Percentiles rank a stretch among this genome's conserved stretches.
Evolutionary conservation across 2,888 invertebrate genomes (phyloP).

Genomic region (Heliconius ismenius): DNA sequence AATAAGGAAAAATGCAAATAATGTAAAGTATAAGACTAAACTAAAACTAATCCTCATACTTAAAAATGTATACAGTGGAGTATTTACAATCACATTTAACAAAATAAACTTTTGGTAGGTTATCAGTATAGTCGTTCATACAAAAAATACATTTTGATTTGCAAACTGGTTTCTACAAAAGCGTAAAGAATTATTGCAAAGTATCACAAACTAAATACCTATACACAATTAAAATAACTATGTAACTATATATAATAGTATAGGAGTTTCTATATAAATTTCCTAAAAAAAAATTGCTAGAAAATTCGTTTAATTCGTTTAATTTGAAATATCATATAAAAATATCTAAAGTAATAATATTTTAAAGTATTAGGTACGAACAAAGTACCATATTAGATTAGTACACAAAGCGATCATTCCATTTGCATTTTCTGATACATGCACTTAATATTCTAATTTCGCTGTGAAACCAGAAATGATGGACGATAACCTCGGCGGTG

Average conservation of each 20-base stretch:
- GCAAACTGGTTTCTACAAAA: conserved; percentile 18
- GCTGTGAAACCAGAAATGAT: conserved; percentile 39
- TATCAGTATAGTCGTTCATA: neutral
- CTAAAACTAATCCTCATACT: too few relatives aligned
- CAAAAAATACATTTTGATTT: neutral
- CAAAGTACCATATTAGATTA: conserved; percentile 9
- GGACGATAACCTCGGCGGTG: conserved; percentile 25
- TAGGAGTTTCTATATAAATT: neutral
- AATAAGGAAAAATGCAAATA: neutral
- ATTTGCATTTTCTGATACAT: conserved; percentile 27
- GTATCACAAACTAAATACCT: neutral
- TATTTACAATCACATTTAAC: neutral
- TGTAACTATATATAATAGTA: neutral
- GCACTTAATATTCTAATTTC: conserved; percentile 35
- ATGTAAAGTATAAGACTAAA: neutral
- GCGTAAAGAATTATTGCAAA: neutral
- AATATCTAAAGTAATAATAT: neutral
- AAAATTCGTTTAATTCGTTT: too few relatives aligned
- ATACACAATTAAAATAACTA: neutral
- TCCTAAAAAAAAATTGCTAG: neutral
- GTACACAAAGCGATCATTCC: conserved; percentile 8
- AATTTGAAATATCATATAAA: too few relatives aligned
- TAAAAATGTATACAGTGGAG: neutral
- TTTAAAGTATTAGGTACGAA: neutral
- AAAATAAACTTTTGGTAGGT: neutral